These are phyloP conservation scores for Megalops atlanticus DNA, from an alignment of 2,113 vertebrate genomes.

Conservation along the genomic window DNA sequence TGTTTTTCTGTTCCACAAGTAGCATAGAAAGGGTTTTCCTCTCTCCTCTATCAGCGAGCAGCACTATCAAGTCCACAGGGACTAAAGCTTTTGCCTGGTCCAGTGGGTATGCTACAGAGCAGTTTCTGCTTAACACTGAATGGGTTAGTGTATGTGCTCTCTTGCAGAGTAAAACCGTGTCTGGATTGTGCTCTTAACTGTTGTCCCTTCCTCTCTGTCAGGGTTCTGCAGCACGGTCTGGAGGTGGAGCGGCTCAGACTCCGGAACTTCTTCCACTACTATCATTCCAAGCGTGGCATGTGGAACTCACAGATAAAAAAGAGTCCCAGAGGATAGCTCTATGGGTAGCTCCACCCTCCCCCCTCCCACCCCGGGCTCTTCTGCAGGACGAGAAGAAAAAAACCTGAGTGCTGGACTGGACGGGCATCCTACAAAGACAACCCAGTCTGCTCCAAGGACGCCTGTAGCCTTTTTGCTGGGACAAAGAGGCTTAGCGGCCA, in stretches of 20 bases:
- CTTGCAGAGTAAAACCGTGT: no score
- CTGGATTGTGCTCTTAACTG: neutral
- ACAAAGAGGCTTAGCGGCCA: neutral
- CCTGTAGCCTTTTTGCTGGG: neutral
- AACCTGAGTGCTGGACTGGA: neutral
- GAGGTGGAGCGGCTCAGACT: constrained; percentile 93
- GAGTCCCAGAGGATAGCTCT: constrained; percentile 65
- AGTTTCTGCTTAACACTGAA: no score
- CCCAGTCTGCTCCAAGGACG: neutral
- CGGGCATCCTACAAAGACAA: neutral
- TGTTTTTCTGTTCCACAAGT: no score
- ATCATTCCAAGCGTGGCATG: constrained; percentile 96
- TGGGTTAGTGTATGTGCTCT: no score
- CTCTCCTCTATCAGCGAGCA: no score
- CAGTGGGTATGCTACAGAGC: neutral
- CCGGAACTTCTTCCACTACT: constrained; percentile 95
- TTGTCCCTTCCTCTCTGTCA: constrained; percentile 42
- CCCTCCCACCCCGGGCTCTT: neutral
- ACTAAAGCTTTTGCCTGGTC: no score
- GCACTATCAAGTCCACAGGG: no score
- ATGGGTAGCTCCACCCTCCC: no score
- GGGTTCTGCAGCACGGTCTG: constrained; percentile 93
- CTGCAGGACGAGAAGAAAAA: neutral
- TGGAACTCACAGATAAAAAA: constrained; percentile 88
- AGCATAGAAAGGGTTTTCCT: no score